phyloP scores from a whole-genome alignment of 2,888 invertebrate genomes.

The Linyphia triangularis region DNA sequence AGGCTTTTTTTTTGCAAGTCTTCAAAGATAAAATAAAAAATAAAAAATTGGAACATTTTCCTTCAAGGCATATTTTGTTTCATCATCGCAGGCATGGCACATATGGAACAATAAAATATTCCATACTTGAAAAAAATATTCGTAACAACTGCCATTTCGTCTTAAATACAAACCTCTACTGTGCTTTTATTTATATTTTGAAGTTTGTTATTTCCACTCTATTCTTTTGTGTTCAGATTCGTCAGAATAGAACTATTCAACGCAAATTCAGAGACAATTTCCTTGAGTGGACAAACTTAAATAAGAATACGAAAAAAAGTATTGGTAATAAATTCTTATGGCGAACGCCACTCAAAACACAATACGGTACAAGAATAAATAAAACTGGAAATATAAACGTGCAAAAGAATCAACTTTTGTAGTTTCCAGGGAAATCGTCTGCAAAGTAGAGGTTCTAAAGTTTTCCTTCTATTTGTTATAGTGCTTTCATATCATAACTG shows the following conservation, averaged over 20 bases:
- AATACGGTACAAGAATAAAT: slow-evolving; percentile 18
- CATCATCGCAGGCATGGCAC: neutral
- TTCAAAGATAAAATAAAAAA: too few species aligned
- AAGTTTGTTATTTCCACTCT: neutral
- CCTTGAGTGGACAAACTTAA: neutral
- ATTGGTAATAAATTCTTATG: neutral
- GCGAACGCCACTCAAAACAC: neutral
- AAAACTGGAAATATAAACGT: neutral
- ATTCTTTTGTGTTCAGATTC: neutral
- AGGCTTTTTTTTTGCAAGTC: neutral
- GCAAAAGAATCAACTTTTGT: neutral
- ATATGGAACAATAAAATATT: neutral
- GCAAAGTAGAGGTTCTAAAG: slow-evolving; percentile 2
- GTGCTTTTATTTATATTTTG: neutral
- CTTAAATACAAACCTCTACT: neutral
- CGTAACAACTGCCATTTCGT: neutral
- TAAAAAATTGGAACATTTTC: neutral
- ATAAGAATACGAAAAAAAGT: neutral
- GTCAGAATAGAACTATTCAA: neutral
- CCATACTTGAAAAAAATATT: neutral
- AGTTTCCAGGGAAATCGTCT: slow-evolving; percentile 15
- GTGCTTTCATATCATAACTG: neutral
- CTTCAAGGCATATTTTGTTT: neutral
- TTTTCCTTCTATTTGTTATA: neutral
- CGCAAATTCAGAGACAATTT: neutral